Evolutionary conservation across 2,888 invertebrate genomes (phyloP).

Genomic region (Drosophila anceps): DNA sequence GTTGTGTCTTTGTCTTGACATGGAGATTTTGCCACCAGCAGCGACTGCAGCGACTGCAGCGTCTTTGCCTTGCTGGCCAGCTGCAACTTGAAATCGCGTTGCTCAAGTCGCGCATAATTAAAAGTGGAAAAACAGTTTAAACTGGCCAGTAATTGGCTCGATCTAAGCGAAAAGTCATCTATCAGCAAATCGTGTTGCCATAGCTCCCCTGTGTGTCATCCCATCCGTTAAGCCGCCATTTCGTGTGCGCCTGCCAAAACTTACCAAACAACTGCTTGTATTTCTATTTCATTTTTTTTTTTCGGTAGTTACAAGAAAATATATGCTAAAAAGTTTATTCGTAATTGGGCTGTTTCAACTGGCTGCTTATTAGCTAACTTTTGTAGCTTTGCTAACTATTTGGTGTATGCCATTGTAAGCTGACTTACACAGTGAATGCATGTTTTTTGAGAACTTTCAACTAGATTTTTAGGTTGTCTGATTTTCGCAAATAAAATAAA

Average conservation of each 20-base stretch:
- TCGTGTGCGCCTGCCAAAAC: constrained; percentile 17
- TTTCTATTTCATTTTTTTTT: not conserved
- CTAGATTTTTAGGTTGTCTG: too few species aligned
- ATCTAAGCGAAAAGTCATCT: constrained; percentile 36
- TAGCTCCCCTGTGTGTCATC: constrained; percentile 29
- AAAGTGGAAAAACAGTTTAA: constrained; percentile 60
- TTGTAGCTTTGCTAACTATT: not conserved
- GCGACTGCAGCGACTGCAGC: constrained; percentile 38
- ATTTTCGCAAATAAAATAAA: too few species aligned
- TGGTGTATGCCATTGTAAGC: not conserved
- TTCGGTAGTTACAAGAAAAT: constrained; percentile 2
- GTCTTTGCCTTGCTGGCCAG: constrained; percentile 37
- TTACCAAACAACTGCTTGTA: constrained; percentile 13
- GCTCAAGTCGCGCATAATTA: constrained; percentile 66
- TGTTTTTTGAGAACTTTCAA: constrained; percentile 2
- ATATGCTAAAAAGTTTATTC: constrained; percentile 11
- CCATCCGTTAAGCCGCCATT: constrained; percentile 12
- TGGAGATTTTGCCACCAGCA: constrained; percentile 64
- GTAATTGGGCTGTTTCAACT: constrained; percentile 4
- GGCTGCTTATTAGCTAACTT: constrained; percentile 4
- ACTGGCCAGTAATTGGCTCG: constrained; percentile 49
- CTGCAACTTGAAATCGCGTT: constrained; percentile 38
- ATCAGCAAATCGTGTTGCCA: constrained; percentile 27
- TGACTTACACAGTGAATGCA: not conserved
- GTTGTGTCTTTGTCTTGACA: constrained; percentile 59